A percentile compares a stretch with the other conserved stretches of the same genome.
phyloP scores from a whole-genome alignment of 2,888 invertebrate species.

The Acholoe squamosa region DNA sequence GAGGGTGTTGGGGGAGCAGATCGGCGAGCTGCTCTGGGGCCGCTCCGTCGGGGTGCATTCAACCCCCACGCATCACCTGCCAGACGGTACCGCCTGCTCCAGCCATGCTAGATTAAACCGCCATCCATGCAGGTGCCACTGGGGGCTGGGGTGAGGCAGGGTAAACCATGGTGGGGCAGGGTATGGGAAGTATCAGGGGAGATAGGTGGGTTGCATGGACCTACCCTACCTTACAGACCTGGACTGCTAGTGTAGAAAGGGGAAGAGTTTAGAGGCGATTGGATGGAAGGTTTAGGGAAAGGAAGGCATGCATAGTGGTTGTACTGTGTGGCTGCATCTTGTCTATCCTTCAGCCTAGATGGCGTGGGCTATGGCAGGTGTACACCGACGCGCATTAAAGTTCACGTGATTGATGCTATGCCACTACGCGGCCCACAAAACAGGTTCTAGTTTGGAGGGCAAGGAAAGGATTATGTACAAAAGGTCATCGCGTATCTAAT shows the following conservation, averaged over 20 bases:
- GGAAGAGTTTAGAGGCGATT: background rate
- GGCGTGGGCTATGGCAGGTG: too few species aligned
- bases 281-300: background rate
- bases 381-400: too few species aligned
- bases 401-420: too few species aligned
- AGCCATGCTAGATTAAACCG: conserved; percentile 43
- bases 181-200: background rate
- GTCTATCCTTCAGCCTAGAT: too few species aligned
- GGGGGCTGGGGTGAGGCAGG: background rate
- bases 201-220: background rate
- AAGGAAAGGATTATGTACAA: too few species aligned
- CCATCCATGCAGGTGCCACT: conserved; percentile 14
- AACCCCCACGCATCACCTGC: conserved; percentile 29
- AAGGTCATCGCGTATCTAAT: too few species aligned
- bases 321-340: too few species aligned
- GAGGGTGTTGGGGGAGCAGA: background rate
- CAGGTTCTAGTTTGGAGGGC: too few species aligned
- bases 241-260: background rate
- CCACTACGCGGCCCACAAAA: too few species aligned
- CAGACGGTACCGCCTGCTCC: conserved; percentile 40
- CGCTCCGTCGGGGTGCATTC: conserved; percentile 28
- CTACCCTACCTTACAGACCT: too few species aligned
- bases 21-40: conserved; percentile 21
- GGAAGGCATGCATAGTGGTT: background rate
- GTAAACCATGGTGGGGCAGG: background rate